Conservation (phyloP, 2,113 vertebrate species). For the Gallinago undulata region DNA sequence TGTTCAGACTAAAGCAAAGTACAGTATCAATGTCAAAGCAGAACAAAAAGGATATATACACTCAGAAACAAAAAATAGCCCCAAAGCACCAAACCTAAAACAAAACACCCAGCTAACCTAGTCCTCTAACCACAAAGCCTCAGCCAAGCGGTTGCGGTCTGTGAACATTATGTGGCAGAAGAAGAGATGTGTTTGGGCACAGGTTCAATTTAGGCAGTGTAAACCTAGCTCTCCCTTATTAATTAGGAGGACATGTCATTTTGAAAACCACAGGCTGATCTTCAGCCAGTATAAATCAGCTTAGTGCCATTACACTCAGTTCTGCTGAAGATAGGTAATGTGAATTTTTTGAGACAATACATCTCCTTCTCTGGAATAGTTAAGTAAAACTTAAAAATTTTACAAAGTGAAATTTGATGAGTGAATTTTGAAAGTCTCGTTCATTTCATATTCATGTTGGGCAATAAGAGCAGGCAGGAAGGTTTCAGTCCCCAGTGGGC, state of each 20-base stretch:
- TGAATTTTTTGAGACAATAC: background rate
- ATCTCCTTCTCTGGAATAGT: background rate
- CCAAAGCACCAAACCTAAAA: background rate
- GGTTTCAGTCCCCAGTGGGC: background rate
- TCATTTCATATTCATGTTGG: accelerated
- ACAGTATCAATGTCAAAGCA: constrained; percentile 48
- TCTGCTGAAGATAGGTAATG: accelerated
- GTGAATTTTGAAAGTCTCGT: background rate
- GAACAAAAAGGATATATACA: constrained; percentile 31
- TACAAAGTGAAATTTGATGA: background rate
- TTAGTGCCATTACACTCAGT: background rate
- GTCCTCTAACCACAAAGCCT: background rate
- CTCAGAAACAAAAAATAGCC: background rate
- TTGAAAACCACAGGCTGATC: background rate
- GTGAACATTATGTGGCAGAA: background rate
- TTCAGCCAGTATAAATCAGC: background rate
- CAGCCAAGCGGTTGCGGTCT: background rate
- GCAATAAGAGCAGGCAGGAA: background rate
- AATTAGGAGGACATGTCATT: background rate
- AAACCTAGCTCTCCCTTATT: background rate
- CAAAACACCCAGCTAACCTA: background rate
- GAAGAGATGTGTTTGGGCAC: background rate
- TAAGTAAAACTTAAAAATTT: background rate
- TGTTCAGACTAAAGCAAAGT: constrained; percentile 53
- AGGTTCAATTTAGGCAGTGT: background rate